These are phyloP conservation scores for Andrena flavipes DNA, from an alignment of 2,888 invertebrate genomes.

Conservation along the genomic window DNA sequence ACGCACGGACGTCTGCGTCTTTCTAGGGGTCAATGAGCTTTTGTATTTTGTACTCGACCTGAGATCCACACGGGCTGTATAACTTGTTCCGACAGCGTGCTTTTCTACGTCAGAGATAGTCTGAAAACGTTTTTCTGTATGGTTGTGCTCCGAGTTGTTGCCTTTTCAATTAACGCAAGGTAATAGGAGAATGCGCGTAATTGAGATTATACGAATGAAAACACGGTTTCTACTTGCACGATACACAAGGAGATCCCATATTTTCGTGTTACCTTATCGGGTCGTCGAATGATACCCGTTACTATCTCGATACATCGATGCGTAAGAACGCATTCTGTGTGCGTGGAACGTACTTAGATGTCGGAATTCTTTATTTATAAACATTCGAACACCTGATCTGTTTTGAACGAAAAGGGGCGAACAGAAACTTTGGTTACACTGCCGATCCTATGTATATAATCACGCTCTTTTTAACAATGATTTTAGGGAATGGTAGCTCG, in stretches of 20 bases:
- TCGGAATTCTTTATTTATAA: neutral
- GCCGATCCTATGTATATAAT: too few relatives aligned
- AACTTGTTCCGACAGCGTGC: conserved; percentile 42
- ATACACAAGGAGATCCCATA: neutral
- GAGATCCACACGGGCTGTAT: conserved; percentile 8
- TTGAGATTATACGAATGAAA: conserved; percentile 1
- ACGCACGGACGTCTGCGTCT: neutral
- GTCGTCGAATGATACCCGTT: conserved; percentile 56
- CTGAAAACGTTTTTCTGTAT: conserved; percentile 48
- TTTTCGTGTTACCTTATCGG: conserved; percentile 65
- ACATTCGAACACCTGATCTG: neutral
- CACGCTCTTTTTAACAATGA: neutral
- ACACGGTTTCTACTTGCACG: neutral
- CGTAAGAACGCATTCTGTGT: neutral
- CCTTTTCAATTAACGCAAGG: conserved; percentile 57
- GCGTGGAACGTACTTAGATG: neutral
- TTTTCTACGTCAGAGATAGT: conserved; percentile 48
- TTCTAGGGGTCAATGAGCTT: conserved; percentile 47
- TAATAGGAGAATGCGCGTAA: conserved; percentile 42
- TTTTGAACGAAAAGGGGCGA: too few relatives aligned
- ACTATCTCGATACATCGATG: neutral
- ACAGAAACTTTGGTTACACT: too few relatives aligned
- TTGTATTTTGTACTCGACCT: conserved; percentile 35
- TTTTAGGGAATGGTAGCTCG: neutral
- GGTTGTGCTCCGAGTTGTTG: conserved; percentile 42